Percentiles rank a stretch among this genome's conserved stretches.
Evolutionary conservation across 2,797 vertebrate genomes (phyloP).

Genomic region (Sternarchorhynchus goeldii): DNA sequence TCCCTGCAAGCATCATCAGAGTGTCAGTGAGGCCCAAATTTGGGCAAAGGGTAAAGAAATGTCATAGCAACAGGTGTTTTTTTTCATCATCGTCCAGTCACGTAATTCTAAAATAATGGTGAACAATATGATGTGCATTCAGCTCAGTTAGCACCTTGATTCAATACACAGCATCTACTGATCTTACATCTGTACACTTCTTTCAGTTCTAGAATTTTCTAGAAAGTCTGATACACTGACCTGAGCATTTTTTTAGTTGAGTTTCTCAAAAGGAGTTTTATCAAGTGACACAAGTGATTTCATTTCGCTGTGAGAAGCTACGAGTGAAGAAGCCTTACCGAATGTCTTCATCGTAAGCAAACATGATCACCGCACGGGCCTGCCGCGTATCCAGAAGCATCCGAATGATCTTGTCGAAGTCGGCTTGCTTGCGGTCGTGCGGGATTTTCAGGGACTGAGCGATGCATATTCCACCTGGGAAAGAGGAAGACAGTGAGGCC

Average conservation of each 20-base stretch:
- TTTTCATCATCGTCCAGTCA: not conserved
- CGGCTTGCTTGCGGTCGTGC: slow-evolving; percentile 81
- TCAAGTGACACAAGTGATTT: too few relatives aligned
- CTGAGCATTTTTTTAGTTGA: too few relatives aligned
- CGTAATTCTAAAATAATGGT: slow-evolving; percentile 4
- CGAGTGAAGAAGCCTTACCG: slow-evolving; percentile 71
- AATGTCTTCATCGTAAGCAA: slow-evolving; percentile 94
- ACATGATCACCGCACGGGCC: slow-evolving; percentile 89
- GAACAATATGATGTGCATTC: not conserved
- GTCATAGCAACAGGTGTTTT: not conserved
- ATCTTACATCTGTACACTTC: too few relatives aligned
- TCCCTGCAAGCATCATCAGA: slow-evolving; percentile 75
- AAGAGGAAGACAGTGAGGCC: slow-evolving; percentile 33
- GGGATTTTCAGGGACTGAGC: slow-evolving; percentile 96
- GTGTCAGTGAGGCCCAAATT: not conserved
- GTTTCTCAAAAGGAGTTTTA: not conserved
- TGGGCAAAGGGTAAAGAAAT: not conserved
- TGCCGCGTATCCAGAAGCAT: slow-evolving; percentile 88
- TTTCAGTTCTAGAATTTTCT: too few relatives aligned
- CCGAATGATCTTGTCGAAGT: slow-evolving; percentile 90
- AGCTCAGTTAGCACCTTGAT: not conserved
- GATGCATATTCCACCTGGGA: slow-evolving; percentile 91
- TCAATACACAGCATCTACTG: too few relatives aligned
- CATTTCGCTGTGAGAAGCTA: too few relatives aligned
- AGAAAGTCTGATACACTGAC: too few relatives aligned